These are phyloP conservation scores for Willowsia nigromaculata DNA, from an alignment of 2,888 invertebrate genomes.

Conservation along the genomic window DNA sequence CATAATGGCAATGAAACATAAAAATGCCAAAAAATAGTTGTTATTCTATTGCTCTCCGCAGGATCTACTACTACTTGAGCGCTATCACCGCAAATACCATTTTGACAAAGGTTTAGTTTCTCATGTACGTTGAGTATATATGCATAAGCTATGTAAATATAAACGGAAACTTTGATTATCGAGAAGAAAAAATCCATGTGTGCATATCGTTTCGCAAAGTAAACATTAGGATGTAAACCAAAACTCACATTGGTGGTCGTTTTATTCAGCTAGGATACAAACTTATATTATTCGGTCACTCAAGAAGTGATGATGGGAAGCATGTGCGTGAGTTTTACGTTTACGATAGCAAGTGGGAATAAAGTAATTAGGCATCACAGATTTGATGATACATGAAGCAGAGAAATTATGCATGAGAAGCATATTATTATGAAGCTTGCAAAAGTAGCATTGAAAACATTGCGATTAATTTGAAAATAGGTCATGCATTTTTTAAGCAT, in stretches of 20 bases:
- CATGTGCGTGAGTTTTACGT: background rate
- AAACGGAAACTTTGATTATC: background rate
- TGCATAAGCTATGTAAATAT: background rate
- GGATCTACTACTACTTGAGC: background rate
- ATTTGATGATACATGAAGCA: too few species aligned
- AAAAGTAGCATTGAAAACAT: too few species aligned
- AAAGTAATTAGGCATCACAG: background rate
- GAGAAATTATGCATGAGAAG: too few species aligned
- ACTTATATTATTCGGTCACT: background rate
- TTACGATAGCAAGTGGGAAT: background rate
- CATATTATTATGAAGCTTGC: too few species aligned
- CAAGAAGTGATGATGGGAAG: background rate
- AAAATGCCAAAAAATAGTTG: background rate
- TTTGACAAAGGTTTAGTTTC: too few species aligned
- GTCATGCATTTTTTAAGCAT: background rate
- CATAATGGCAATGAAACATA: constrained; percentile 9
- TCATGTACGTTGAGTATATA: too few species aligned
- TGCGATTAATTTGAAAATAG: background rate
- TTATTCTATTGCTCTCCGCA: background rate
- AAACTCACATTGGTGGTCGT: constrained; percentile 1
- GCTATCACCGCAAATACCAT: too few species aligned
- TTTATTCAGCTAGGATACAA: too few species aligned
- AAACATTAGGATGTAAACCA: background rate
- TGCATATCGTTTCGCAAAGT: background rate
- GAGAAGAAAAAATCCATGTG: background rate